Conservation (phyloP, 2,888 invertebrate genomes). For the Pachycephus smyrnensis region DNA sequence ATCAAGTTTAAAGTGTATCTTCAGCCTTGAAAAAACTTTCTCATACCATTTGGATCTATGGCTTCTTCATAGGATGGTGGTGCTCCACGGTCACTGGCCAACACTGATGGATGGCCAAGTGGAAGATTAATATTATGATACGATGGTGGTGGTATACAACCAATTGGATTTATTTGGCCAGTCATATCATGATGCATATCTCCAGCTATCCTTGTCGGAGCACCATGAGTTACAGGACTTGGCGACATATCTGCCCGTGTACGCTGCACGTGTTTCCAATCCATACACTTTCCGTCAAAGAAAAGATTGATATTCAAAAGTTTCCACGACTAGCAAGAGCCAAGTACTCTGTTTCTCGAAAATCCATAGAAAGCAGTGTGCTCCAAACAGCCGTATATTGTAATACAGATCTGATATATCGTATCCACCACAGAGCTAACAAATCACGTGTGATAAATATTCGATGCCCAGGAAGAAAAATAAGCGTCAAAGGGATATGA, state of each 20-base stretch:
- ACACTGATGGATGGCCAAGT: constrained; percentile 45
- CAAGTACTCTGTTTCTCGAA: neutral
- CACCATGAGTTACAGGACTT: constrained; percentile 35
- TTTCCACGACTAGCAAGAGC: neutral
- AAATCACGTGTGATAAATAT: neutral
- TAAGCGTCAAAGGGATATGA: neutral
- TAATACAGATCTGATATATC: neutral
- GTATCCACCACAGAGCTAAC: neutral
- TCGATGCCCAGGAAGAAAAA: neutral
- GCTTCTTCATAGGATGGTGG: constrained; percentile 76
- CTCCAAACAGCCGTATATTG: neutral
- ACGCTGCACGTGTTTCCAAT: constrained; percentile 29
- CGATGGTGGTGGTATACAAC: constrained; percentile 55
- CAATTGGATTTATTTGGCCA: constrained; percentile 42
- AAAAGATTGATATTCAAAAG: neutral
- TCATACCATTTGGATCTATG: constrained; percentile 72
- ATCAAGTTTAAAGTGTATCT: neutral
- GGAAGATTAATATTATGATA: constrained; percentile 54
- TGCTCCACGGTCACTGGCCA: constrained; percentile 64
- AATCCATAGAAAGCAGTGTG: neutral
- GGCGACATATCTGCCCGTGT: constrained; percentile 39
- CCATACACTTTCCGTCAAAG: constrained; percentile 23
- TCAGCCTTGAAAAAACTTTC: neutral
- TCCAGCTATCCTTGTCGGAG: constrained; percentile 32
- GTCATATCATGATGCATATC: constrained; percentile 40